These are phyloP conservation scores for Mythimna albipuncta DNA, from an alignment of 2,888 invertebrate species.

Conservation along the genomic window DNA sequence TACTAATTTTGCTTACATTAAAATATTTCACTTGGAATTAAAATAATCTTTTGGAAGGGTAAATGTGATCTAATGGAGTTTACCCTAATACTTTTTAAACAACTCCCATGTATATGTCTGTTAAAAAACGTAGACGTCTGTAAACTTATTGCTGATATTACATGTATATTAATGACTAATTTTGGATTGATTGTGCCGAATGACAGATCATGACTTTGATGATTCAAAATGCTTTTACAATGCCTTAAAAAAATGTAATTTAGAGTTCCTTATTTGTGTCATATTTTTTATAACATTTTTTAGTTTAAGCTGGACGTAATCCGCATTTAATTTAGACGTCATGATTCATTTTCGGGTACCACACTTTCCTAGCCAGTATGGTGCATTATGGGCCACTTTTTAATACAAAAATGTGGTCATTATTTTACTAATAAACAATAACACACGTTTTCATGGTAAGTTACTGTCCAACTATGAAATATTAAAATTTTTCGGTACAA, in stretches of 20 bases:
- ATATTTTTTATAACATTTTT: constrained; percentile 1
- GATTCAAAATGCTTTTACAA: neutral
- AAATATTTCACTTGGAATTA: neutral
- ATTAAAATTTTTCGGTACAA: constrained; percentile 39
- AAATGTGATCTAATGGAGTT: neutral
- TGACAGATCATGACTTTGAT: neutral
- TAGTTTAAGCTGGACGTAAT: neutral
- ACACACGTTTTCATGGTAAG: neutral
- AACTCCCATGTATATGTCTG: constrained; percentile 51
- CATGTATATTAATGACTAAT: constrained; percentile 44
- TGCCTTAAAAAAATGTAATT: neutral
- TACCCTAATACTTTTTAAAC: constrained; percentile 32
- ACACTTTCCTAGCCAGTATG: neutral
- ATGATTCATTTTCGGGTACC: neutral
- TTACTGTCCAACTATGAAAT: neutral
- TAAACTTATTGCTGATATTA: constrained; percentile 60
- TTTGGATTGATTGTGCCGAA: constrained; percentile 46
- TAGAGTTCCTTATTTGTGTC: constrained; percentile 9
- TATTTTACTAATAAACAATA: neutral
- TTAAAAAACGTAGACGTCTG: constrained; percentile 52
- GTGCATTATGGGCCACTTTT: neutral
- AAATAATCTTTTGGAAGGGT: neutral
- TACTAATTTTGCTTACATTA: too few relatives aligned
- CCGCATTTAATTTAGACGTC: neutral
- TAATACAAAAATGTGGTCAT: neutral